These are phyloP conservation scores for Rambutsinella grinnellia DNA, from an alignment of 2,888 invertebrate genomes.

Conservation along the genomic window DNA sequence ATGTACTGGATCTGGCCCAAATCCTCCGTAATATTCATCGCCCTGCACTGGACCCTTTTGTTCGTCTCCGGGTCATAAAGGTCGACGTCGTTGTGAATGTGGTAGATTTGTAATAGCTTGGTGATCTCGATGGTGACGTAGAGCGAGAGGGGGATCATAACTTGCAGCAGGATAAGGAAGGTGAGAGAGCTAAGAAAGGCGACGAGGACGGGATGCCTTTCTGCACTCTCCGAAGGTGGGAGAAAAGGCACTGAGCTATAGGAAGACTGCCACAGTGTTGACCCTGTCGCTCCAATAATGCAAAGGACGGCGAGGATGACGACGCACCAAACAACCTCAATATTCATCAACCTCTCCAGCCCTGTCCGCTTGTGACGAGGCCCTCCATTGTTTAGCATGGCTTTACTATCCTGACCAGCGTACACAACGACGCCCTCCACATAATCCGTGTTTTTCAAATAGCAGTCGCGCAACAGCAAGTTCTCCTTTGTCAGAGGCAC, in stretches of 20 bases:
- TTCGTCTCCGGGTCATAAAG: conserved; percentile 88
- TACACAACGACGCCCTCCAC: conserved; percentile 97
- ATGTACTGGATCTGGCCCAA: conserved; percentile 95
- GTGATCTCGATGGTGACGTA: conserved; percentile 98
- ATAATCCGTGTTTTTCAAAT: conserved; percentile 95
- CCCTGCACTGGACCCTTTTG: conserved; percentile 88
- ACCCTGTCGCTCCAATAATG: conserved; percentile 90
- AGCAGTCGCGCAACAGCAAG: conserved; percentile 91
- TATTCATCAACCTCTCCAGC: conserved; percentile 93
- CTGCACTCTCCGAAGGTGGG: conserved; percentile 48
- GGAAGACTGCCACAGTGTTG: conserved; percentile 85
- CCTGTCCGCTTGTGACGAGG: conserved; percentile 93
- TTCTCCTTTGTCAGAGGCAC: conserved; percentile 91
- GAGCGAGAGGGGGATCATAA: conserved; percentile 96
- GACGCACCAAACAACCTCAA: conserved; percentile 97
- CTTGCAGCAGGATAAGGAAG: conserved; percentile 94
- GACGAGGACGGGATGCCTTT: conserved; percentile 77
- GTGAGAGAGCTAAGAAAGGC: conserved; percentile 94
- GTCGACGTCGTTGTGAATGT: conserved; percentile 91
- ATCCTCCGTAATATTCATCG: conserved; percentile 97
- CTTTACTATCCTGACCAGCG: conserved; percentile 93
- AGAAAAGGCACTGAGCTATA: conserved; percentile 78
- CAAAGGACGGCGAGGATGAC: conserved; percentile 90
- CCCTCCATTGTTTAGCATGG: conserved; percentile 97
- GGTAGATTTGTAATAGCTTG: conserved; percentile 94